A percentile compares a stretch with the other conserved stretches of the same genome.
These are phyloP conservation scores for Lepidocolaptes lacrymiger DNA, from an alignment of 2,797 vertebrate species.

Conservation along the genomic window DNA sequence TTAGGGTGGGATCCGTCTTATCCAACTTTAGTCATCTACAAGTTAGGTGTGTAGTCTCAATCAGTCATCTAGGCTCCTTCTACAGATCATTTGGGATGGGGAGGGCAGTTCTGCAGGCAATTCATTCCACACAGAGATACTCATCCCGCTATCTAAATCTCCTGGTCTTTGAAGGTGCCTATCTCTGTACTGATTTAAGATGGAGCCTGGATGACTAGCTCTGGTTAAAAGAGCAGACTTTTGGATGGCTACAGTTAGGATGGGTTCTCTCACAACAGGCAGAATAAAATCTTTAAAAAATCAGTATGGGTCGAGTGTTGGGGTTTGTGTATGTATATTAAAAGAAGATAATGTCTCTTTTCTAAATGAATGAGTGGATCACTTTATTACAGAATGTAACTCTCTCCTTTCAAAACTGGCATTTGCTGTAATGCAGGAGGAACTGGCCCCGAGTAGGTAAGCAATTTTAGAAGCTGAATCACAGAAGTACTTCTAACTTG, in stretches of 20 bases:
- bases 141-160: conserved; percentile 35
- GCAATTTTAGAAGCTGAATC: neutral
- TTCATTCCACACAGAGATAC: neutral
- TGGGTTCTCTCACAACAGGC: neutral
- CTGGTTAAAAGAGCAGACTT: conserved; percentile 19
- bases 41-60: neutral
- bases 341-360: neutral
- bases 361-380: neutral
- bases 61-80: neutral
- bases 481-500: neutral
- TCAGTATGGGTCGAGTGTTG: neutral
- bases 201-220: conserved; percentile 55
- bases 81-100: neutral
- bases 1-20: conserved; percentile 11
- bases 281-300: neutral
- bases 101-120: conserved; percentile 6
- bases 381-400: neutral
- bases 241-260: neutral
- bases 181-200: conserved; percentile 38
- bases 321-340: accelerated
- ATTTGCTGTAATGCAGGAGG: neutral
- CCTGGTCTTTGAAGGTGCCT: conserved; percentile 52
- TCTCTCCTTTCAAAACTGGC: neutral
- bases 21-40: neutral
- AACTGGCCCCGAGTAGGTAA: neutral